A percentile compares a stretch with the other conserved stretches of the same genome.
Conservation (phyloP, 2,888 invertebrate genomes). For the Hipparchia semele region DNA sequence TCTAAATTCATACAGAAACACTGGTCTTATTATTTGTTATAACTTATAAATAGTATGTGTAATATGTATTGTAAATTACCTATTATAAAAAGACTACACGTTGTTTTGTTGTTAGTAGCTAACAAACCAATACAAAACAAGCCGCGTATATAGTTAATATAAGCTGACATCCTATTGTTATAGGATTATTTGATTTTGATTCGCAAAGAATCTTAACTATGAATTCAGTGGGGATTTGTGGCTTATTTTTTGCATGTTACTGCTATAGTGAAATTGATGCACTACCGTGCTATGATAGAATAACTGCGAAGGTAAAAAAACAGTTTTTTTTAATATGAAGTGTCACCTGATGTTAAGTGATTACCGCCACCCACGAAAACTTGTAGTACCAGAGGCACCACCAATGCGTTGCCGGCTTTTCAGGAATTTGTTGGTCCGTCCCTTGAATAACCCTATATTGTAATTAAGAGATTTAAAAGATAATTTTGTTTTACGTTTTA, state of each 20-base stretch:
- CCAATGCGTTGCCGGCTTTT: too few species aligned
- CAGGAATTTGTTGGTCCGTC: too few species aligned
- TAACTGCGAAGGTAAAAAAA: neutral
- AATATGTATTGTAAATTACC: too few species aligned
- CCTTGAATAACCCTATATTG: too few species aligned
- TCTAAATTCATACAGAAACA: slow-evolving; percentile 5
- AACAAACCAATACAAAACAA: slow-evolving; percentile 8
- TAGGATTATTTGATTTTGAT: neutral
- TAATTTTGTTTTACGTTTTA: too few species aligned
- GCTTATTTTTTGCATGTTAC: slow-evolving; percentile 4
- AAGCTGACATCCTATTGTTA: neutral
- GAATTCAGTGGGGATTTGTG: neutral
- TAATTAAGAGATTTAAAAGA: too few species aligned
- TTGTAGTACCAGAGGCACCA: too few species aligned
- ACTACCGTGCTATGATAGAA: neutral
- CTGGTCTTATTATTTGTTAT: neutral
- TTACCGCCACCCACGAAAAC: too few species aligned
- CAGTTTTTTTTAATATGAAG: too few species aligned
- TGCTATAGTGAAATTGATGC: neutral
- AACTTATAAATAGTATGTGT: neutral
- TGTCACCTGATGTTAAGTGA: too few species aligned
- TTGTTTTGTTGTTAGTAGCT: neutral
- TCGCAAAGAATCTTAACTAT: neutral
- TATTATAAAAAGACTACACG: neutral
- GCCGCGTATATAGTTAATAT: neutral